Evolutionary conservation across 1,140 invertebrate genomes (phyloP), one percentile per base, ranked within the genome.

Genomic region (Microplitis mediator): DNA sequence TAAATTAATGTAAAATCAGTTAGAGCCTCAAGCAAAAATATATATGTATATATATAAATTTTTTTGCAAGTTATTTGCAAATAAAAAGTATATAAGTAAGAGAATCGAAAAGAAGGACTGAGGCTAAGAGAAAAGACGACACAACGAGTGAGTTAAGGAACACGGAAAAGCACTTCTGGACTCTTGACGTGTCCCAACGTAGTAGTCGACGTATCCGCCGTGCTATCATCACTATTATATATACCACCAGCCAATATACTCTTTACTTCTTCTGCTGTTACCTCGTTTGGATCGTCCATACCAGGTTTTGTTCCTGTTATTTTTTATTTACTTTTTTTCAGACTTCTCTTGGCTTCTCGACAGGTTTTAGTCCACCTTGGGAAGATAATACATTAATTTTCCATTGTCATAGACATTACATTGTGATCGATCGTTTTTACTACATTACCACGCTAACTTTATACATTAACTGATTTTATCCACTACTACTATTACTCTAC

Each of bases 91-190:
- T 45, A 45, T 8, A 45, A 45, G 8, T 8, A 45, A 45, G 8
- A 45, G 39, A 45, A 45, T 45, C 73, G 74, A 78, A 75, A 23
- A 75, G 79, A 78, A 72, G 77, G 77, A 74, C 73, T 16, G 60
- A 67, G 62, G 9, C n/a, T n/a, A 31, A 54, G 56, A 60, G 63
- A 32, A 56, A 9, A 50, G 51, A 64, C 34, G 34, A 54, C 16
- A 52, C 61, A 52, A 14, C 62, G 54, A 71, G 79, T 76, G 75
- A 84, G 82, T 87, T 87, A 86, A 86, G 84, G 82, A 87, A 87
- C 86, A 87, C 79, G 85, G 77, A 84, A 87, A 87, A 87, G 86
- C 86, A 87, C 86, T 87, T 85, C 80, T 86, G 77, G 82, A 87
- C 80, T 82, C 79, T 75, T 81, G 80, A 82, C 80, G 78, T 72